Evolutionary conservation across 1,140 invertebrate genomes (phyloP), one percentile per base, ranked within the genome.

Genomic region (Drosophila elegans): DNA sequence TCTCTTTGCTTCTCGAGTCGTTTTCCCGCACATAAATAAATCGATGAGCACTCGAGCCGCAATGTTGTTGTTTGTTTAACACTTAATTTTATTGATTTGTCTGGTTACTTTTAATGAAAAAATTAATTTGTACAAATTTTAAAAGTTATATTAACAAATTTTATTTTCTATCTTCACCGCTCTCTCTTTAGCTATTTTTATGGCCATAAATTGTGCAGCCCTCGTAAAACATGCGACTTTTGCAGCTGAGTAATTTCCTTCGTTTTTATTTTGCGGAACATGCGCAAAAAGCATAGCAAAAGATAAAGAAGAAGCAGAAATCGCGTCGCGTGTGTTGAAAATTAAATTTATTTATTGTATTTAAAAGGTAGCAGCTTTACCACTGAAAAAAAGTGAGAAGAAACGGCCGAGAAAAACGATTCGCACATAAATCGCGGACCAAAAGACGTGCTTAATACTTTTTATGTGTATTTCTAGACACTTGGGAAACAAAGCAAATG

Each of bases 291-390:
- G 57, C 62, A 69, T 16, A 36, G 49, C 29, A 68, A 52, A 59
- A 42, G 59, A 59, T 38, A 41, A 57, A 39, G 71, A 52, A 64
- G 45, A 60, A 53, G 42, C 29, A 62, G 48, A 16, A 57, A 38
- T 10, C 53, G 61, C 80, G 84, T 71, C 84, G 83, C 83, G 83
- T 86, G 84, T 88, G 75, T 79, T 69, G 56, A 64, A 83, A 83
- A 83, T 88, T 79, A 73, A 82, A 68, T 73, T 55, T 73, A 83
- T 86, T 86, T 83, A 88, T 85, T 86, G 56, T 85, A 55, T 62
- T 39, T 44, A 49, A 67, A 67, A 57, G 42, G 64, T 46, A 42
- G 38, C 16, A 57, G 34, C 11, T 32, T 48, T 54, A 36, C 27
- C 29, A 21, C 59, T 63, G 1, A 63, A 25, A 56, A 39, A 16